Percentiles rank a stretch among this genome's conserved stretches.
Evolutionary conservation across 2,888 invertebrate species (phyloP).

Genomic region (Ennomos quercinarius): DNA sequence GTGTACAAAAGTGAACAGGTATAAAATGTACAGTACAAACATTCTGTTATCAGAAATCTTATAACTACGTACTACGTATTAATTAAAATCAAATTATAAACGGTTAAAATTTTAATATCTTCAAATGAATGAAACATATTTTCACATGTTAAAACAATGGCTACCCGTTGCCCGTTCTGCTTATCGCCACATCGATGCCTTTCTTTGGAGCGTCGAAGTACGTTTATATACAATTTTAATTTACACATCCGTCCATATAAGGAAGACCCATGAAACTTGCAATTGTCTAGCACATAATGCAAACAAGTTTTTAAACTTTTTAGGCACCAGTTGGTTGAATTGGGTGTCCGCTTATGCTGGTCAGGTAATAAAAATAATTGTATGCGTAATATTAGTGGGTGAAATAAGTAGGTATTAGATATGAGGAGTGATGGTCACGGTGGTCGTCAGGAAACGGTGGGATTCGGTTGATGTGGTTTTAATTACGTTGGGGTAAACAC

Average conservation of each 20-base stretch:
- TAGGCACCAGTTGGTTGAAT: slow-evolving; percentile 31
- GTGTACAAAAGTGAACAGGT: no score
- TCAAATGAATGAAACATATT: slow-evolving; percentile 59
- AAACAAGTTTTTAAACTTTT: slow-evolving; percentile 1
- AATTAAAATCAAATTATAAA: slow-evolving; percentile 75
- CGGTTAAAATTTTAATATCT: slow-evolving; percentile 68
- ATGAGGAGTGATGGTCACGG: slow-evolving; percentile 75
- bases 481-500: slow-evolving; percentile 70
- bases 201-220: slow-evolving; percentile 69
- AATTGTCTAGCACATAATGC: slow-evolving; percentile 19
- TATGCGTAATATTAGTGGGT: slow-evolving; percentile 59
- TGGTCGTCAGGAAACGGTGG: slow-evolving; percentile 53
- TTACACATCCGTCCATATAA: slow-evolving; percentile 58
- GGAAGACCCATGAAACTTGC: slow-evolving; percentile 38
- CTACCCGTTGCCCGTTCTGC: slow-evolving; percentile 71
- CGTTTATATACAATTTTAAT: slow-evolving; percentile 75
- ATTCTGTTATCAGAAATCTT: slow-evolving; percentile 21
- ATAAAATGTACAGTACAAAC: slow-evolving; percentile 22
- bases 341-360: slow-evolving; percentile 44
- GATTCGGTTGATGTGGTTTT: slow-evolving; percentile 69
- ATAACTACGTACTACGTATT: slow-evolving; percentile 45
- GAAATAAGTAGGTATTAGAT: slow-evolving; percentile 61
- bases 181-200: slow-evolving; percentile 78
- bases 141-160: slow-evolving; percentile 82
- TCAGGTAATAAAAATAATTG: slow-evolving; percentile 46